Conservation (phyloP, 1,140 invertebrate genomes). For the Eulimnadia texana region DNA sequence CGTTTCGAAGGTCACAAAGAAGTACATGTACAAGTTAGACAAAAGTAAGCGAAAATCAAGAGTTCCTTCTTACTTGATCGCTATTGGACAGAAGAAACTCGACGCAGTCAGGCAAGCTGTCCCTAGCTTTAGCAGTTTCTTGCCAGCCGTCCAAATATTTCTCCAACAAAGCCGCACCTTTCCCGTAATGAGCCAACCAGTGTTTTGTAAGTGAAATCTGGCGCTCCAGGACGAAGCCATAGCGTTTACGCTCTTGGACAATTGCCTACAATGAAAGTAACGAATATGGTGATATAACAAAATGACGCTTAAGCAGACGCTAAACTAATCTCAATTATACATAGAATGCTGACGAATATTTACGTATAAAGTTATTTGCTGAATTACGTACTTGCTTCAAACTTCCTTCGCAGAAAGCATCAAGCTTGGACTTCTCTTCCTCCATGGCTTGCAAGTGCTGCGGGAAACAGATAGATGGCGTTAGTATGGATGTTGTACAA, state of each 20-base stretch:
- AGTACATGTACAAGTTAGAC: too few relatives aligned
- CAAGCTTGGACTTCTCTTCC: slow-evolving; percentile 77
- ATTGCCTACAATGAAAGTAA: slow-evolving; percentile 52
- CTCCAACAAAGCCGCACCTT: slow-evolving; percentile 57
- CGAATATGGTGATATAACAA: neutral
- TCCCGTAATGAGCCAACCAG: slow-evolving; percentile 70
- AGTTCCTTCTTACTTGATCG: slow-evolving; percentile 6
- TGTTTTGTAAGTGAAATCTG: slow-evolving; percentile 84
- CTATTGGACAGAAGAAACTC: slow-evolving; percentile 10
- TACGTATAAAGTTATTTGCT: too few relatives aligned
- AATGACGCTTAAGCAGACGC: neutral
- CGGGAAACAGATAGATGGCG: slow-evolving; percentile 25
- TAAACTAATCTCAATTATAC: neutral
- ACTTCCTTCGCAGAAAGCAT: slow-evolving; percentile 77
- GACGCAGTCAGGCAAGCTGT: slow-evolving; percentile 51
- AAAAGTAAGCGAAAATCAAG: too few relatives aligned
- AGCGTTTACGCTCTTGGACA: slow-evolving; percentile 80
- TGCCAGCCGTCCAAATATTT: slow-evolving; percentile 73
- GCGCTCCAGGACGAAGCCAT: slow-evolving; percentile 81
- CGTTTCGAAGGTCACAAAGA: slow-evolving; percentile 10
- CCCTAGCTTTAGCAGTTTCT: slow-evolving; percentile 67
- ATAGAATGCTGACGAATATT: too few relatives aligned
- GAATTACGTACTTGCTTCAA: slow-evolving; percentile 63
- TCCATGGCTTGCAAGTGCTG: slow-evolving; percentile 78
- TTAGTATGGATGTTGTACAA: too few relatives aligned